Evolutionary conservation across 1,140 invertebrate species (phyloP).

Genomic region (Gryon sp.): DNA sequence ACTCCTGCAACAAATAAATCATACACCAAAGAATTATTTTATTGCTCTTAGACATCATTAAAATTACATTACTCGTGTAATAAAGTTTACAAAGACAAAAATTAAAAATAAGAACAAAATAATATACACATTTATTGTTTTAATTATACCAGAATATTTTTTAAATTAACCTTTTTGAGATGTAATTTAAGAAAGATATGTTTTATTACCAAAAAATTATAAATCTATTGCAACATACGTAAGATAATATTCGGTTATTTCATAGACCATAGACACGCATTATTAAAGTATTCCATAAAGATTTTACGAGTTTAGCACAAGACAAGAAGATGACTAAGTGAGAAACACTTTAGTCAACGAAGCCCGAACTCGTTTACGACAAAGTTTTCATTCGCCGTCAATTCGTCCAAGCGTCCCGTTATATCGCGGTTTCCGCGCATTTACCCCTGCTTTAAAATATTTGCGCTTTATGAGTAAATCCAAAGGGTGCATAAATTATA

Average conservation of each 20-base stretch:
- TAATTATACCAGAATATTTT: too few relatives aligned
- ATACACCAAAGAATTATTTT: too few relatives aligned
- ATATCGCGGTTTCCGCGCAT: constrained; percentile 66
- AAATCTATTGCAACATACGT: constrained; percentile 19
- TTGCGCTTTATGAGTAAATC: constrained; percentile 72
- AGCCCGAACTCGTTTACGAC: constrained; percentile 47
- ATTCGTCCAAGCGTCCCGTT: constrained; percentile 48
- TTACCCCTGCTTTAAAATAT: constrained; percentile 75
- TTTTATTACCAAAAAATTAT: too few relatives aligned
- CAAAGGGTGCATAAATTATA: constrained; percentile 75
- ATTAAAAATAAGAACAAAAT: too few relatives aligned
- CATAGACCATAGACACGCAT: constrained; percentile 23
- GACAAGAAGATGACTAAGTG: constrained; percentile 50
- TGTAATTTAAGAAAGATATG: too few relatives aligned
- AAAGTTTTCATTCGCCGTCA: constrained; percentile 57
- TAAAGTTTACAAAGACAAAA: too few relatives aligned
- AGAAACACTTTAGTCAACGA: constrained; percentile 58
- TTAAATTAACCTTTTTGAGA: too few relatives aligned
- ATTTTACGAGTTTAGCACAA: constrained; percentile 51
- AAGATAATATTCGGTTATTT: constrained; percentile 19
- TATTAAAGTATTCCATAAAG: constrained; percentile 49
- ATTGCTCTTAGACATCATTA: too few relatives aligned
- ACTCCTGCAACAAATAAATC: too few relatives aligned
- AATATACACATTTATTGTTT: too few relatives aligned
- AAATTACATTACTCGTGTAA: too few relatives aligned